phyloP scores from a whole-genome alignment of 2,797 vertebrate genomes.

The Sphenodon punctatus region DNA sequence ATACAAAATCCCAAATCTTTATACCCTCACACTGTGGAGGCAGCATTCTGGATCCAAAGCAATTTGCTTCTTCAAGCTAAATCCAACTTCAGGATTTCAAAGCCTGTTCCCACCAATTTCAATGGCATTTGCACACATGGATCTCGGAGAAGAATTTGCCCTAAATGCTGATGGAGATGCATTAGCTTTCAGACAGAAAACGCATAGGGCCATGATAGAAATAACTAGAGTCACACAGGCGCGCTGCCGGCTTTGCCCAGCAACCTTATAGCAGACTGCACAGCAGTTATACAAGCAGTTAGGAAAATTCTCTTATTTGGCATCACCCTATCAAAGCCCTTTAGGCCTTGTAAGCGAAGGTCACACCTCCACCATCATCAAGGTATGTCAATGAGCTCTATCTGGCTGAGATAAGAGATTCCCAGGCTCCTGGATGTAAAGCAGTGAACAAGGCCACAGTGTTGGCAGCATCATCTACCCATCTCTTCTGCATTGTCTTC shows the following conservation, averaged over 20 bases:
- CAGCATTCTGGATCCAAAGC: not conserved
- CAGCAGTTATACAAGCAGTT: conserved; percentile 45
- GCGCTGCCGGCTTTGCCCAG: conserved; percentile 36
- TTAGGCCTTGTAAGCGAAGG: conserved; percentile 9
- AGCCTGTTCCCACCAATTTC: conserved; percentile 7
- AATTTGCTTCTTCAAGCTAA: conserved; percentile 48
- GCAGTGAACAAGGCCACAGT: conserved; percentile 31
- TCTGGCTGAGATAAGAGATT: conserved; percentile 60
- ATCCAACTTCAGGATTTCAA: conserved; percentile 24
- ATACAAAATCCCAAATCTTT: conserved; percentile 56
- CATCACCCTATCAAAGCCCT: conserved; percentile 40
- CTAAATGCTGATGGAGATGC: conserved; percentile 44
- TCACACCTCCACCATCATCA: conserved; percentile 33
- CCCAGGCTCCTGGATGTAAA: conserved; percentile 51
- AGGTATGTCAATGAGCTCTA: conserved; percentile 56
- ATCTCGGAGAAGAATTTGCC: conserved; percentile 50
- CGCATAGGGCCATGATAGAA: conserved; percentile 20
- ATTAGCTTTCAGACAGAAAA: conserved; percentile 51
- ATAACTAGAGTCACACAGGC: conserved; percentile 22
- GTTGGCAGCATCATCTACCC: conserved; percentile 79
- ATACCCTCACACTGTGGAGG: conserved; percentile 39
- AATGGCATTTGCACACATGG: conserved; percentile 19
- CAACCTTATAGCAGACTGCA: conserved; percentile 43
- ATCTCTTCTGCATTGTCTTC: conserved; percentile 88
- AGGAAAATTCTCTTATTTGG: conserved; percentile 38